Base-by-base conservation (phyloP, 2,888 invertebrate genomes). In the Spodoptera exigua region DNA sequence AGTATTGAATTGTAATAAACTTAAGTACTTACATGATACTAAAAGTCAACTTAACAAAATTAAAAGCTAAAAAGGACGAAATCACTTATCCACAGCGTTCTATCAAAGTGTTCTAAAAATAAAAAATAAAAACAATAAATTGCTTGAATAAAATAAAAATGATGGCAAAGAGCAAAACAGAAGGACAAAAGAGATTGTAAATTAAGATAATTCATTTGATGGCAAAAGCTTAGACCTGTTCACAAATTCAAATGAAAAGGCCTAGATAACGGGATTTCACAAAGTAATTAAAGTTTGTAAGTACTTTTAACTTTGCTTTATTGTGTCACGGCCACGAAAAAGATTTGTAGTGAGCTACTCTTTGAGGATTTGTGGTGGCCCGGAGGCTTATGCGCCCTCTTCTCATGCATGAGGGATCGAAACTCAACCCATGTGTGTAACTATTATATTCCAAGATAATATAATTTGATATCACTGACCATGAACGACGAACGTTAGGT, bases 261-360 rank as follows among this genome's bases (percentile, higher is more conserved):
- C 52, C 54, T 54, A 49, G 54, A 52, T 59, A 40, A 54, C 53
- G 18, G 41, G 45, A 47, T 57, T 60, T 59, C 16, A 12, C 45
- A 34, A 74, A 62, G 62, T 58, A 74, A 73, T 73, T 74, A 63
- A 70, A 73, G 71, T 51, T 70, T 57, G 12, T 41, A 11, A 16
- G 16, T 14, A 16, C 46, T 62, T 66, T 62, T 34, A 55, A 49
- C 49, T 49, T 45, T 71, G 51, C 57, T 45, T 21, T 57, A n/a
- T 13, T 34, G 2, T 16, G 17, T 39, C 21, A 37, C 32, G 56
- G 17, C 3, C 27, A 57, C 45, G 48, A 54, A 58, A 69, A 51
- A 43, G n/a, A 43, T 32, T 39, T 17, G 21, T 59, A 51, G 27
- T 39, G 35, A 0, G 2, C 2, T 18, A 18, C 3, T 18, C 18